Base-by-base conservation (phyloP, 2,797 vertebrate species). In the Acridotheres tristis region DNA sequence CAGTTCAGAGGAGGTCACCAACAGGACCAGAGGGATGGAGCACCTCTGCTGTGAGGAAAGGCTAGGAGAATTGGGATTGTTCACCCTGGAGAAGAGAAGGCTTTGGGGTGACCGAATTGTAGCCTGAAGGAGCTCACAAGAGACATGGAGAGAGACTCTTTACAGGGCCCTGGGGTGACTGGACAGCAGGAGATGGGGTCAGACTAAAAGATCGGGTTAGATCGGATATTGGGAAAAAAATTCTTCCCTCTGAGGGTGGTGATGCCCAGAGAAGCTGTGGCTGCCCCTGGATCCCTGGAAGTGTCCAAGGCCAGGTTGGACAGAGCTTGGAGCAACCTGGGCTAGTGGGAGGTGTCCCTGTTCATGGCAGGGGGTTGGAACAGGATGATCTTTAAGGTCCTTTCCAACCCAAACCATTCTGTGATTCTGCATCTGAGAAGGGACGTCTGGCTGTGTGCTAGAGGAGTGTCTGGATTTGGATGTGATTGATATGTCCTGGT, bases 211-310 rank as follows among this genome's bases (percentile, higher is more conserved):
- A 83, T 34, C 34, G 34, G 34, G 34, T 34, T 34, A 34, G n/a
- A 20, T 40, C 0, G 1, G n/a, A 19, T 30, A 9, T 7, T 51
- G 13, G 38, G 16, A 26, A 65, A 83, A 11, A 45, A 77, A 34
- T 45, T 38, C 17, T 57, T 38, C 36, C 11, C 4, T 40, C 4
- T 65, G 45, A 58, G 45, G 10, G 2, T 0, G 2, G 2, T 1
- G 14, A 58, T 3, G 8, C 17, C 15, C 25, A 47, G 21, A 47
- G n/a, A 8, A 58, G 58, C 58, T 83, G 79, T 40, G 43, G 38
- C 29, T 63, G 32, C n/a, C 16, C 25, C 51, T 54, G 29, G 51
- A 58, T 45, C 38, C 10, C 36, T 63, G n/a, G 25, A 19, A 58
- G 12, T 19, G 14, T 16, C 0, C 78, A 4, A 45, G 27, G 27